Conservation (phyloP, 53 echinoderm and acorn worm species). For the Echinarachnius parma region DNA sequence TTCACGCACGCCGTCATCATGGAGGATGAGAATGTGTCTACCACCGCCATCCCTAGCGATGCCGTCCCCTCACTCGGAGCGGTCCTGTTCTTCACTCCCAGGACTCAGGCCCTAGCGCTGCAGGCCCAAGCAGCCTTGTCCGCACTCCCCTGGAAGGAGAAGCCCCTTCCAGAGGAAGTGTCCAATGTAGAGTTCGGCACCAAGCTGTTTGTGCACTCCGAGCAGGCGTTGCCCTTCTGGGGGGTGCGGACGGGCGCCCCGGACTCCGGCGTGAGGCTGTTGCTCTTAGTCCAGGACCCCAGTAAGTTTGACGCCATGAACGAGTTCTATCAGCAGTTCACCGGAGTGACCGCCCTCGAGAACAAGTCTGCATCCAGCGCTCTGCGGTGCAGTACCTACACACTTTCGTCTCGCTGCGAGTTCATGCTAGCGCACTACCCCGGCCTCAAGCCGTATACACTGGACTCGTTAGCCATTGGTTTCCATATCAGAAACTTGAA, state of each 20-base stretch:
- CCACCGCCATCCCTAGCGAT: not conserved
- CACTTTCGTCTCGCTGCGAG: conserved; percentile 59
- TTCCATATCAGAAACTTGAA: conserved; percentile 62
- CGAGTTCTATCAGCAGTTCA: conserved; percentile 70
- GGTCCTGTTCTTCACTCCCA: conserved; percentile 64
- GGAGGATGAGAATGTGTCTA: conserved; percentile 48
- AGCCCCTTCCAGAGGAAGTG: conserved; percentile 58
- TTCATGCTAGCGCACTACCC: conserved; percentile 73
- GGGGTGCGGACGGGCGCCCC: conserved; percentile 73
- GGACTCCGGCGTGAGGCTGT: conserved; percentile 71
- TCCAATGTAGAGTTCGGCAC: conserved; percentile 76
- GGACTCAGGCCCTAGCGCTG: conserved; percentile 53
- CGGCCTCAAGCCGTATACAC: conserved; percentile 48
- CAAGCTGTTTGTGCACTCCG: conserved; percentile 59
- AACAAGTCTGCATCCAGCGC: conserved; percentile 40
- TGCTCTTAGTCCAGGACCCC: conserved; percentile 64
- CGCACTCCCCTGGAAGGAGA: conserved; percentile 60
- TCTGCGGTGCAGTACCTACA: conserved; percentile 62
- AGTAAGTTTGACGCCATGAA: conserved; percentile 71
- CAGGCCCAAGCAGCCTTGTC: conserved; percentile 57
- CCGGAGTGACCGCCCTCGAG: conserved; percentile 51
- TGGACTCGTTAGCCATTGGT: conserved; percentile 55
- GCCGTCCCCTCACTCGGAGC: conserved; percentile 65
- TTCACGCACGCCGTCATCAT: conserved; percentile 84
- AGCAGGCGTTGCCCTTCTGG: conserved; percentile 68